phyloP scores from a whole-genome alignment of 2,888 invertebrate genomes.

The Sericinus montela region DNA sequence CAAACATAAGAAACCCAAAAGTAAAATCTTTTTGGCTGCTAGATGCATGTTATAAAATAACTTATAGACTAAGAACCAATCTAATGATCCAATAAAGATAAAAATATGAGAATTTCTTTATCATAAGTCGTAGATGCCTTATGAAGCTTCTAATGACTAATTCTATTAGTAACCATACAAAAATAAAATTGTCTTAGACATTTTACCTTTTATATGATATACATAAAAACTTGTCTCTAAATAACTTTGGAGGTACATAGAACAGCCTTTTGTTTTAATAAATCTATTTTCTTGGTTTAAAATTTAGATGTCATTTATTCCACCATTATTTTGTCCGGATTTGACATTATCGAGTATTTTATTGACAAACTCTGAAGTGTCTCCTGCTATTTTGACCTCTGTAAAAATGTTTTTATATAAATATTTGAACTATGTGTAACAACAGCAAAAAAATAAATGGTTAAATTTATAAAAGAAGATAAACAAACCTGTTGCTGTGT shows the following conservation, averaged over 20 bases:
- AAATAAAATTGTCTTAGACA: conserved; percentile 74
- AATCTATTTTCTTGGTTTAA: conserved; percentile 36
- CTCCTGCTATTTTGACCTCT: conserved; percentile 93
- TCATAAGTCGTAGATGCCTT: conserved; percentile 57
- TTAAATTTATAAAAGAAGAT: no score
- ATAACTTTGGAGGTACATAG: conserved; percentile 78
- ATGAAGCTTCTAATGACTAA: conserved; percentile 63
- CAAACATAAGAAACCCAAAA: conserved; percentile 5
- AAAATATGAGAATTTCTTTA: conserved; percentile 32
- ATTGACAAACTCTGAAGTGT: conserved; percentile 96
- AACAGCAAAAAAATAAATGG: no score
- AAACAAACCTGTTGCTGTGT: conserved; percentile 83
- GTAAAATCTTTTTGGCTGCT: conserved; percentile 3
- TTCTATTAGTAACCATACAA: conserved; percentile 55
- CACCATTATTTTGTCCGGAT: conserved; percentile 87
- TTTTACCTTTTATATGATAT: conserved; percentile 58
- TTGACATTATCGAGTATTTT: conserved; percentile 92
- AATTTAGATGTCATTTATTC: conserved; percentile 84
- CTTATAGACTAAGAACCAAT: conserved; percentile 24
- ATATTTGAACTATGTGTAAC: no score
- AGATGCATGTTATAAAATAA: neutral
- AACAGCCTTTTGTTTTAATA: conserved; percentile 75
- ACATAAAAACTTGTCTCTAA: conserved; percentile 58
- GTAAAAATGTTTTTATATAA: conserved; percentile 41
- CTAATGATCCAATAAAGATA: conserved; percentile 25